Evolutionary conservation across 1,140 invertebrate species (phyloP), one percentile per base, ranked within the genome.

Genomic region (Leptopilina clavipes): DNA sequence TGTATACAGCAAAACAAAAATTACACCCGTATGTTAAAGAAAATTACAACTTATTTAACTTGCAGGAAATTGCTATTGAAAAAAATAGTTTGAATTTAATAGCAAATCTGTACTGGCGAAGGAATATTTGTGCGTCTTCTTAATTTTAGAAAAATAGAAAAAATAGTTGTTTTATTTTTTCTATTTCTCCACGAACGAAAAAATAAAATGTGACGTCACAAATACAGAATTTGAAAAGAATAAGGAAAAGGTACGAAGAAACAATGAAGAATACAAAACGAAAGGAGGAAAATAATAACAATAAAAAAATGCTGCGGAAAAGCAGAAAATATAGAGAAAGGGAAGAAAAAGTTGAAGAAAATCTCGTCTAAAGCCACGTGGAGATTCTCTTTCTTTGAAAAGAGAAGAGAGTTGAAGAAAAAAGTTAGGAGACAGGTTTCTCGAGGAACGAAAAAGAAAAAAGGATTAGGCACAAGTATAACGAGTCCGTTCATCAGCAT

Each of bases 401-500:
- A 31, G 22, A 12, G 3, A 56, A 22, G 17, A n/a, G n/a, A n/a
- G n/a, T n/a, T 31, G 25, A 31, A 31, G 25, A 31, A 31, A 31
- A 65, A 31, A 65, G 25, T 25, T 22, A 65, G 70, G 74, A 73
- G 75, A 77, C 77, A 77, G 71, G 74, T 81, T 81, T 40, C 9
- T 40, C 37, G 37, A 40, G 7, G 37, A 40, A 70, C 72, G 70
- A 25, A 6, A 48, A n/a, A 71, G 70, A 77, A 80, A 82, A 78
- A 72, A 37, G 45, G 56, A 59, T 45, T 43, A 52, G 71, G 48
- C 43, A 52, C 54, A 71, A 72, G 54, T 11, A 78, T 76, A 78
- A 79, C 76, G 76, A 79, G 81, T 72, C 76, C 81, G 77, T 77
- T 77, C 79, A 76, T 80, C 76, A 77, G 81, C 81, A 80, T 79